phyloP scores from a whole-genome alignment of 1,140 invertebrate species.

The Whitmania pigra region DNA sequence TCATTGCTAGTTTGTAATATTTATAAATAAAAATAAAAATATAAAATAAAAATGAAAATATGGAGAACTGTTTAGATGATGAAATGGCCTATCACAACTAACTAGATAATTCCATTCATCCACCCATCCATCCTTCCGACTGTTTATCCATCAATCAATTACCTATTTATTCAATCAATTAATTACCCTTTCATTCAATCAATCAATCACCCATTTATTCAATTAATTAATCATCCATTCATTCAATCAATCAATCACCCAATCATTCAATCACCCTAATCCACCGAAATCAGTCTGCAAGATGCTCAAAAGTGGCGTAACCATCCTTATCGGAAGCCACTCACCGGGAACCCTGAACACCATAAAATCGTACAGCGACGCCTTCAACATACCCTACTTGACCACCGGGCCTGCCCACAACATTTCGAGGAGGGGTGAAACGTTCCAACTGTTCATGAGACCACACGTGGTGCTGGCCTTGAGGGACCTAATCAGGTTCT shows the following conservation, averaged over 20 bases:
- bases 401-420: neutral
- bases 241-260: neutral
- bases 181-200: too few species aligned
- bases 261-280: neutral
- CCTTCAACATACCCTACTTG: slow-evolving; percentile 4
- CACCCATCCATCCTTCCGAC: too few species aligned
- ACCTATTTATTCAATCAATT: too few species aligned
- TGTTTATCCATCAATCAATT: too few species aligned
- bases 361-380: slow-evolving; percentile 2
- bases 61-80: too few species aligned
- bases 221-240: too few species aligned
- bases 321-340: neutral
- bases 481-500: slow-evolving; percentile 71
- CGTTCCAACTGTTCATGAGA: slow-evolving; percentile 49
- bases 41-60: too few species aligned
- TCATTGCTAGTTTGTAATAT: too few species aligned
- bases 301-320: neutral
- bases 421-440: neutral
- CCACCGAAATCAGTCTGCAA: neutral
- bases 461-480: slow-evolving; percentile 82
- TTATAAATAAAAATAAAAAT: too few species aligned
- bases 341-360: neutral
- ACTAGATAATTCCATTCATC: too few species aligned
- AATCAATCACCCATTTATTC: too few species aligned
- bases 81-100: too few species aligned